Evolutionary conservation across 2,113 vertebrate species (phyloP).

Genomic region (Syrrhaptes paradoxus): DNA sequence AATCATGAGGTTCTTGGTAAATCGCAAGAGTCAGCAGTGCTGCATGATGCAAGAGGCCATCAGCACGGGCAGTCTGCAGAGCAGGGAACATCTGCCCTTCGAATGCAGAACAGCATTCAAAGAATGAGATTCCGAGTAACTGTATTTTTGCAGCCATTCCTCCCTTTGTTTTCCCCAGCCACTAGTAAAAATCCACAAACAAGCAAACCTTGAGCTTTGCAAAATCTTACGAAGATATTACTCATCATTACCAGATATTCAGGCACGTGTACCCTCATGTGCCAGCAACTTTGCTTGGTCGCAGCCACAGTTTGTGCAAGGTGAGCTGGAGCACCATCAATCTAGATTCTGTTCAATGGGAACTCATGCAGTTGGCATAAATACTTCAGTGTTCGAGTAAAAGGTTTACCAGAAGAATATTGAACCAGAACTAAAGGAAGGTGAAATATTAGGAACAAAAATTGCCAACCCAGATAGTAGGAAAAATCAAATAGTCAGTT

Average conservation of each 20-base stretch:
- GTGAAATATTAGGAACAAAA: not conserved
- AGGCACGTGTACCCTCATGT: fast-evolving
- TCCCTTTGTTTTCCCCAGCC: not conserved
- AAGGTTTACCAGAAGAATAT: not conserved
- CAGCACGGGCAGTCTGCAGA: not conserved
- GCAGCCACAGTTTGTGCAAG: fast-evolving
- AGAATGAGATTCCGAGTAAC: not conserved
- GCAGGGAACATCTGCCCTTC: not conserved
- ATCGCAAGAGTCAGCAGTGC: not conserved
- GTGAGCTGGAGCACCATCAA: not conserved
- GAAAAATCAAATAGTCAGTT: not conserved
- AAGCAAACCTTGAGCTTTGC: not conserved
- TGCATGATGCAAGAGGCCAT: not conserved
- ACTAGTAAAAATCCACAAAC: not conserved
- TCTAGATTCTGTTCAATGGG: not conserved
- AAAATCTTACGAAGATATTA: not conserved
- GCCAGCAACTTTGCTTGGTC: not conserved
- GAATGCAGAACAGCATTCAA: not conserved
- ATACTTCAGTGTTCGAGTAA: not conserved
- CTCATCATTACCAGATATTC: fast-evolving
- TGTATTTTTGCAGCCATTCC: not conserved
- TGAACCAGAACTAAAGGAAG: not conserved
- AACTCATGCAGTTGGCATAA: not conserved
- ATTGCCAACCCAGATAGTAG: not conserved
- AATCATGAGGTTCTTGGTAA: not conserved